These are phyloP conservation scores for Daubentonia madagascariensis DNA, from an alignment of 2,113 vertebrate genomes.

Conservation along the genomic window DNA sequence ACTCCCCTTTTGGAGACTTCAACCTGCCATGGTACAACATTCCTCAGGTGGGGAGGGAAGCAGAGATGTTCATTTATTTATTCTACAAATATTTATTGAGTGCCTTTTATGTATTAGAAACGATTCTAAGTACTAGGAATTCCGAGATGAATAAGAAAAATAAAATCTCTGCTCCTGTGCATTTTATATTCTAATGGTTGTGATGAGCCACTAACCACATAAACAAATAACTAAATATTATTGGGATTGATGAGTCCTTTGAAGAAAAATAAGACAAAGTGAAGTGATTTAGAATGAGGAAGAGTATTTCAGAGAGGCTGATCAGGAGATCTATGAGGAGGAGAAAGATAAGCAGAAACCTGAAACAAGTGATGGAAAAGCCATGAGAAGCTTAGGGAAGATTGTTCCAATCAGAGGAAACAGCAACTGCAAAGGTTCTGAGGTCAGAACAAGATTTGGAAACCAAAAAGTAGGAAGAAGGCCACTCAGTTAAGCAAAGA, in stretches of 20 bases:
- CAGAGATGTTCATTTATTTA: not conserved
- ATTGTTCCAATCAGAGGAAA: not conserved
- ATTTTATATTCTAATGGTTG: not conserved
- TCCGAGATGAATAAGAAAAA: not conserved
- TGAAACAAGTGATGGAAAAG: not conserved
- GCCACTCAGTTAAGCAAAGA: not conserved
- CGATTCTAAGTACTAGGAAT: not conserved
- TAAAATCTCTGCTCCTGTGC: no score
- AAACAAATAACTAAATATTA: not conserved
- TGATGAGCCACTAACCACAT: not conserved
- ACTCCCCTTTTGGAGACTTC: not conserved
- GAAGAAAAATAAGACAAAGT: not conserved
- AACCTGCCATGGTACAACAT: not conserved
- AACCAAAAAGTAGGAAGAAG: not conserved
- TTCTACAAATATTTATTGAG: not conserved
- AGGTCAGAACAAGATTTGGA: not conserved
- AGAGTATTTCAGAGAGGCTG: not conserved
- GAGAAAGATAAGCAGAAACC: not conserved
- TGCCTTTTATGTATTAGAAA: not conserved
- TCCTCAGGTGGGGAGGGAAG: not conserved
- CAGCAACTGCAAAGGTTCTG: not conserved
- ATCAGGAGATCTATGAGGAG: not conserved
- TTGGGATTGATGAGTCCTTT: not conserved
- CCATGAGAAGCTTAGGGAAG: not conserved
- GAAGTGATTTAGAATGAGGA: not conserved